phyloP scores from a whole-genome alignment of 2,888 invertebrate species.

The Hyalella azteca region DNA sequence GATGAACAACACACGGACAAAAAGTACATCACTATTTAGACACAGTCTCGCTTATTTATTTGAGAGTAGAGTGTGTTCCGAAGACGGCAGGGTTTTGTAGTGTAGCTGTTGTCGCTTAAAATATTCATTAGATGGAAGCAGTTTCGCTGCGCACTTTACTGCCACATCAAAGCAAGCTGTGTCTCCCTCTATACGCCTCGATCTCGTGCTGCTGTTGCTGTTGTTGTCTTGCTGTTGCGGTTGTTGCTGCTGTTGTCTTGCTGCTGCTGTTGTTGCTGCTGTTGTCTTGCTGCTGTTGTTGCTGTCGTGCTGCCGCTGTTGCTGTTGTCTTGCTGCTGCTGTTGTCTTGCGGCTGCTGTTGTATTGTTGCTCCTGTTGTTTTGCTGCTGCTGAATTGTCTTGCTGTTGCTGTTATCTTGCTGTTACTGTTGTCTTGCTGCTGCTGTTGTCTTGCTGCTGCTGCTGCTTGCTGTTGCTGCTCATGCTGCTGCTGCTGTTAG shows the following conservation, averaged over 20 bases:
- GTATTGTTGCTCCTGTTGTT: neutral
- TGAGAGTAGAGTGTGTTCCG: neutral
- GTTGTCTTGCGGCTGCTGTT: neutral
- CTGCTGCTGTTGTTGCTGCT: neutral
- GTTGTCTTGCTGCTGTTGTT: no score
- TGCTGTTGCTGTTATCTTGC: neutral
- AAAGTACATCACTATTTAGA: no score
- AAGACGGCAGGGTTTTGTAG: neutral
- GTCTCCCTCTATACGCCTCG: neutral
- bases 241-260: neutral
- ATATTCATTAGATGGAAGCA: slow-evolving; percentile 1
- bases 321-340: neutral
- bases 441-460: neutral
- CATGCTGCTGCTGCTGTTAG: neutral
- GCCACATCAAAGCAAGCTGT: neutral
- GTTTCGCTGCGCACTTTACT: neutral
- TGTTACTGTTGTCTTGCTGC: neutral
- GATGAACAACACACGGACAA: no score
- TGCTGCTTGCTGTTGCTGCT: neutral
- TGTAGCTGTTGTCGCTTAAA: neutral
- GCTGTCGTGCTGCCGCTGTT: neutral
- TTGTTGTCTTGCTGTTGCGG: neutral
- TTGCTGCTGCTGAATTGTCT: neutral
- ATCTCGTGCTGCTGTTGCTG: neutral
- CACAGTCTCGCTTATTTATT: no score